phyloP scores from a whole-genome alignment of 2,797 vertebrate genomes.

The Enteromius anoplus region DNA sequence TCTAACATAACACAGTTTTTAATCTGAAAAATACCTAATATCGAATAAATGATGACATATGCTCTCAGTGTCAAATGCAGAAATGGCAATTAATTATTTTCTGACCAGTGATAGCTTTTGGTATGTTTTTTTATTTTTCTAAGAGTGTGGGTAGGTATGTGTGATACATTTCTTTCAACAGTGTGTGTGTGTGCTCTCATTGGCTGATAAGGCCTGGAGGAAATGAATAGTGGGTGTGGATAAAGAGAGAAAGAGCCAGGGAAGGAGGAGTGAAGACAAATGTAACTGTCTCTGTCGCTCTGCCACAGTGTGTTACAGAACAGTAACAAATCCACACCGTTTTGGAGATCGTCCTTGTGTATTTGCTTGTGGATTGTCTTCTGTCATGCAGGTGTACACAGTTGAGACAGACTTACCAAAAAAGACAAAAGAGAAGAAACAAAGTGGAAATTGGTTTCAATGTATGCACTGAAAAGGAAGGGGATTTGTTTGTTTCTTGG shows the following conservation, averaged over 20 bases:
- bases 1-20: too few species aligned
- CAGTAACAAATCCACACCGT: constrained; percentile 41
- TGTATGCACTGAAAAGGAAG: not conserved
- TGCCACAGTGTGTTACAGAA: constrained; percentile 37
- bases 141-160: not conserved
- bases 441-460: not conserved
- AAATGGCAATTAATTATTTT: not conserved
- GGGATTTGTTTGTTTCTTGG: constrained; percentile 39
- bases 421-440: constrained; percentile 18
- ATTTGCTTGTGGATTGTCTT: constrained; percentile 49
- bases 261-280: constrained; percentile 42
- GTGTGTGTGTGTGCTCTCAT: constrained; percentile 65
- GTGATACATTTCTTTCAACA: not conserved
- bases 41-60: not conserved
- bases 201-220: constrained; percentile 71
- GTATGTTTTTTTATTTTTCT: not conserved
- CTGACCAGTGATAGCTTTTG: not conserved
- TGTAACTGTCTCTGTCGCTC: constrained; percentile 40
- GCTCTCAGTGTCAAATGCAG: not conserved
- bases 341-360: constrained; percentile 15
- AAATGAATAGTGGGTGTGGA: constrained; percentile 61
- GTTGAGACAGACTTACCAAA: constrained; percentile 14
- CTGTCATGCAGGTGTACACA: constrained; percentile 61
- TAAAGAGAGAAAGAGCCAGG: constrained; percentile 43
- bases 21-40: not conserved